phyloP scores from a whole-genome alignment of 2,888 invertebrate species.

The Leptarthrus brevirostris region DNA sequence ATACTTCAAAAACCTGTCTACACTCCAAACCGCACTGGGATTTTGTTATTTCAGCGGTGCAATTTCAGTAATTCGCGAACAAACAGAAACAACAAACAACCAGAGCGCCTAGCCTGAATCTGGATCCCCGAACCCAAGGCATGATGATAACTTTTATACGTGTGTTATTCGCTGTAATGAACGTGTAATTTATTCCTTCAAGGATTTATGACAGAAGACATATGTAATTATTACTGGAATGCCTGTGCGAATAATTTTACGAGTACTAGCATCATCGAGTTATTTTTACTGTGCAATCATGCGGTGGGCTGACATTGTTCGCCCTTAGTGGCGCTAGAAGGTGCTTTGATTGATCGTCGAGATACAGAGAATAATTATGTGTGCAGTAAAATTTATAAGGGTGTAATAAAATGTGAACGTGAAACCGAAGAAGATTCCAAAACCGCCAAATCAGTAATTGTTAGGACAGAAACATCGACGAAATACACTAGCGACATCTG shows the following conservation, averaged over 20 bases:
- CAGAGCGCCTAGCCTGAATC: background rate
- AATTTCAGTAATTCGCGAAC: background rate
- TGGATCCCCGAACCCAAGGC: background rate
- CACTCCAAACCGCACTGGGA: background rate
- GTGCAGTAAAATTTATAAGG: background rate
- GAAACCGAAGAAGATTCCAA: too few relatives aligned
- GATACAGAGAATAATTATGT: background rate
- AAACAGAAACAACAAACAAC: background rate
- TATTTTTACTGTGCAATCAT: background rate
- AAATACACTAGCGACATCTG: too few relatives aligned
- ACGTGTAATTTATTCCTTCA: constrained; percentile 13
- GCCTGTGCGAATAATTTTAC: background rate
- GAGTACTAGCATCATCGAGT: background rate
- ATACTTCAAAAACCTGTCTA: background rate
- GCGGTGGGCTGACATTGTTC: too few relatives aligned
- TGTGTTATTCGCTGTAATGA: background rate
- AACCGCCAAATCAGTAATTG: too few relatives aligned
- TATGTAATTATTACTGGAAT: constrained; percentile 20
- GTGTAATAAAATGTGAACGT: too few relatives aligned
- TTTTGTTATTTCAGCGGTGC: background rate
- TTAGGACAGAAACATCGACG: too few relatives aligned
- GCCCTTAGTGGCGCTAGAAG: background rate
- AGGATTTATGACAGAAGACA: constrained; percentile 21
- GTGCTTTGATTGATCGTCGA: background rate
- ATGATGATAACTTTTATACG: background rate